Base-by-base conservation (phyloP, 2,113 vertebrate species). In the Prochilodus magdalenae region DNA sequence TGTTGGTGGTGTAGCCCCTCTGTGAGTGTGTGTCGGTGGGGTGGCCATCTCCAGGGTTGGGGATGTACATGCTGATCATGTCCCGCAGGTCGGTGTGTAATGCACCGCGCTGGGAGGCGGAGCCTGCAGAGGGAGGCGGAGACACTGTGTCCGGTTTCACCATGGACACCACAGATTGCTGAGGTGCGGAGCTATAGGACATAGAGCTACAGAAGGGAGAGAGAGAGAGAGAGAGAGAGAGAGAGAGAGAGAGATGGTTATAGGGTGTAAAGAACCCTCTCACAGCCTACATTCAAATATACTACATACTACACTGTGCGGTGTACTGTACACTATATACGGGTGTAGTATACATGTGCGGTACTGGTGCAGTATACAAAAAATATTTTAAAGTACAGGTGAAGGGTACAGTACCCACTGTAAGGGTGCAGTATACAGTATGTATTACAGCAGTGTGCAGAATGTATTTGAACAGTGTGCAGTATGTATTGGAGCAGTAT, bases 61-160 rank as follows among this genome's bases (percentile, higher is more conserved):
- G 90, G 69, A 90, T 85, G 22, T 89, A 89, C 84, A 89, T 81
- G 44, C 81, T 89, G 72, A 92, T 85, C 87, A 89, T 87, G 66
- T 91, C 90, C 18, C 86, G 83, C 57, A 90, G 85, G 47, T 89
- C 89, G 0, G 87, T 87, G 1, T 89, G 86, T 27, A 87, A 65
- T 22, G 81, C 49, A 51, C 85, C 82, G 0, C 84, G 82, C 24
- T 80, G 77, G 51, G 84, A 84, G 73, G n/a, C 77, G 11, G 66
- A 75, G 57, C 57, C 67, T 40, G 85, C 82, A 4, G 77, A 80
- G 13, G 87, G 84, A 71, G 89, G 80, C 27, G 80, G 87, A 29
- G 86, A 85, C 67, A 86, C 69, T 24, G 77, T 75, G 24, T 89
- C 89, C 2, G 73, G 76, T 69, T 90, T 87, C 57, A 81, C 85